phyloP scores from a whole-genome alignment of 2,888 invertebrate species.

The Pecten maximus region DNA sequence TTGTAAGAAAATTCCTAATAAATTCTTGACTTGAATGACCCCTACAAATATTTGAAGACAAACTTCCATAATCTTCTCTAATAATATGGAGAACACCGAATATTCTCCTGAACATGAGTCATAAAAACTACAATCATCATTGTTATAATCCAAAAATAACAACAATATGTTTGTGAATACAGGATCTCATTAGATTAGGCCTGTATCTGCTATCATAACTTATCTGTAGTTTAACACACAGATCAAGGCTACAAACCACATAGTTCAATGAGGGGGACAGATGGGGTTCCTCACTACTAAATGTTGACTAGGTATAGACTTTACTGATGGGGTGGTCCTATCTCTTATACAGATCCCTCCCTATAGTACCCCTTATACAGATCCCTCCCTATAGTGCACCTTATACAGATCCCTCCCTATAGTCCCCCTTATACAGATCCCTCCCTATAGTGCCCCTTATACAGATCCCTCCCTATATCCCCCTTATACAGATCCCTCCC shows the following conservation, averaged over 20 bases:
- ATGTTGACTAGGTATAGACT: too few relatives aligned
- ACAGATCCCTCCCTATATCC: not conserved
- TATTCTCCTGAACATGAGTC: not conserved
- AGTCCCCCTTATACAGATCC: not conserved
- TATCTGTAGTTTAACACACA: not conserved
- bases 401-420: not conserved
- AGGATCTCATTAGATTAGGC: not conserved
- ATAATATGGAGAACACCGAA: not conserved
- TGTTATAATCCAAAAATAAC: not conserved
- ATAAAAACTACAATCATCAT: not conserved
- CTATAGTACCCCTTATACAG: not conserved
- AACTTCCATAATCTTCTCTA: not conserved
- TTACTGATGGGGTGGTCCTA: not conserved
- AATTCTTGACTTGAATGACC: not conserved
- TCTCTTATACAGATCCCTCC: not conserved
- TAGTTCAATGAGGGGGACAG: not conserved
- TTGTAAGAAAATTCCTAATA: not conserved
- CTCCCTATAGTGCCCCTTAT: too few relatives aligned
- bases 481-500: not conserved
- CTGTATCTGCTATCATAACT: not conserved
- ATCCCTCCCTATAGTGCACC: too few relatives aligned
- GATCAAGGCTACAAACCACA: not conserved
- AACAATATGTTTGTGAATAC: not conserved
- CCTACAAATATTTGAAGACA: not conserved
- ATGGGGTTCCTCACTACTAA: not conserved